Evolutionary conservation across 2,797 vertebrate genomes (phyloP).

Genomic region (Ataeniobius toweri): DNA sequence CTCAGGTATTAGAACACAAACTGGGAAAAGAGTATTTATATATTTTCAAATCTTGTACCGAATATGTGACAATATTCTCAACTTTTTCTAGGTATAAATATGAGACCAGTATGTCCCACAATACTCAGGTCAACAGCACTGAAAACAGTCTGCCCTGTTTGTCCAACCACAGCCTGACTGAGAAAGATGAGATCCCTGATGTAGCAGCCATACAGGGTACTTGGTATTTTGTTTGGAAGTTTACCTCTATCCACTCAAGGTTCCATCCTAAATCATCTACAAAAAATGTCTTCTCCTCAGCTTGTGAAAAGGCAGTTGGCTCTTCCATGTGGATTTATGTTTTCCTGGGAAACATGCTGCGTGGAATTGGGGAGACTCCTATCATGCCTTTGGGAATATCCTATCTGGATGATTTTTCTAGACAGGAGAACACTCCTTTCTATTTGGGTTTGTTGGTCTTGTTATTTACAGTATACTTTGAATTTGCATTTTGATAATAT

Average conservation of each 20-base stretch:
- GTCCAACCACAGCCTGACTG: slow-evolving; percentile 56
- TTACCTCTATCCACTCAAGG: background rate
- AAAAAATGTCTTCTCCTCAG: slow-evolving; percentile 49
- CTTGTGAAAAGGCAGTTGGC: slow-evolving; percentile 75
- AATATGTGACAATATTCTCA: background rate
- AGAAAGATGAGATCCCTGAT: slow-evolving; percentile 25
- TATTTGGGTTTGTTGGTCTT: slow-evolving; percentile 66
- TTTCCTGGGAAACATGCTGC: slow-evolving; percentile 83
- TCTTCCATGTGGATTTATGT: slow-evolving; percentile 84
- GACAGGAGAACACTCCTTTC: slow-evolving; percentile 82
- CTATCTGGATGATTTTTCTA: slow-evolving; percentile 85
- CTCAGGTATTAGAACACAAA: background rate
- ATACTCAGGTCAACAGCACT: slow-evolving; percentile 57
- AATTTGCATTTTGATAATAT: too few species aligned
- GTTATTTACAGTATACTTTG: background rate
- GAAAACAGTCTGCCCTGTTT: slow-evolving; percentile 72
- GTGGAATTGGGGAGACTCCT: slow-evolving; percentile 86
- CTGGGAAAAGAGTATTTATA: background rate
- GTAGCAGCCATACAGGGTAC: slow-evolving; percentile 59
- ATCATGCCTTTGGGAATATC: slow-evolving; percentile 84
- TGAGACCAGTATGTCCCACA: slow-evolving; percentile 78
- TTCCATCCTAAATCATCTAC: background rate
- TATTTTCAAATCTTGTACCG: background rate
- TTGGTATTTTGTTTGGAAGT: background rate
- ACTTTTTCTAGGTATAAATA: slow-evolving; percentile 78